phyloP scores from a whole-genome alignment of 2,888 invertebrate species.

The Catotricha subobsoleta region DNA sequence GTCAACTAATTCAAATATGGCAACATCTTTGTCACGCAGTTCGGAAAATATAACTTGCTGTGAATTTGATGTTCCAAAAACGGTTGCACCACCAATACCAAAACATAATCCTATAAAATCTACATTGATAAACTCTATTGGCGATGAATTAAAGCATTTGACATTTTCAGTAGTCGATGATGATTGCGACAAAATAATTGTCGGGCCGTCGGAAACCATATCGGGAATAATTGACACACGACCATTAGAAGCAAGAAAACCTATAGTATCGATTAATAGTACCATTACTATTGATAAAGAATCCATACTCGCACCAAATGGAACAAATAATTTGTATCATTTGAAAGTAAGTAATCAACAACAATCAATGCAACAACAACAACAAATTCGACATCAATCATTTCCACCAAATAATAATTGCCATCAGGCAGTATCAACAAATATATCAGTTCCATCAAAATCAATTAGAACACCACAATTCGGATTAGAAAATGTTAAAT shows the following conservation, averaged over 20 bases:
- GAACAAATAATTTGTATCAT: conserved; percentile 13
- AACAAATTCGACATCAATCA: conserved; percentile 9
- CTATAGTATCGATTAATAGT: conserved; percentile 11
- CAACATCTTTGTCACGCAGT: conserved; percentile 13
- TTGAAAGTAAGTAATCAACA: conserved; percentile 10
- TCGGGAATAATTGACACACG: conserved; percentile 49
- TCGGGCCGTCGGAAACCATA: conserved; percentile 55
- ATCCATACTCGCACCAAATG: conserved; percentile 10
- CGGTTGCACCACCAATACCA: conserved; percentile 28
- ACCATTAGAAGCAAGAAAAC: conserved; percentile 26
- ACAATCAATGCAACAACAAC: neutral
- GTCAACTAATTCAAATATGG: conserved; percentile 8
- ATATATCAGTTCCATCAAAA: conserved; percentile 9
- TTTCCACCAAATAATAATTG: conserved; percentile 3
- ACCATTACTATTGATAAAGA: conserved; percentile 12
- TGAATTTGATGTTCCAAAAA: conserved; percentile 20
- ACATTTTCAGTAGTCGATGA: conserved; percentile 9
- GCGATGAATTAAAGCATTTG: neutral
- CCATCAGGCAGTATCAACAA: conserved; percentile 4
- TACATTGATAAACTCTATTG: neutral
- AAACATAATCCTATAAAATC: conserved; percentile 18
- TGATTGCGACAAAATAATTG: conserved; percentile 30
- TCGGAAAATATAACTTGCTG: conserved; percentile 20
- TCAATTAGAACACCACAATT: conserved; percentile 11
- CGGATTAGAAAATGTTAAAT: no score